A percentile compares a stretch with the other conserved stretches of the same genome.
Conservation (phyloP, 2,113 vertebrate species). For the Epinephelus lanceolatus region DNA sequence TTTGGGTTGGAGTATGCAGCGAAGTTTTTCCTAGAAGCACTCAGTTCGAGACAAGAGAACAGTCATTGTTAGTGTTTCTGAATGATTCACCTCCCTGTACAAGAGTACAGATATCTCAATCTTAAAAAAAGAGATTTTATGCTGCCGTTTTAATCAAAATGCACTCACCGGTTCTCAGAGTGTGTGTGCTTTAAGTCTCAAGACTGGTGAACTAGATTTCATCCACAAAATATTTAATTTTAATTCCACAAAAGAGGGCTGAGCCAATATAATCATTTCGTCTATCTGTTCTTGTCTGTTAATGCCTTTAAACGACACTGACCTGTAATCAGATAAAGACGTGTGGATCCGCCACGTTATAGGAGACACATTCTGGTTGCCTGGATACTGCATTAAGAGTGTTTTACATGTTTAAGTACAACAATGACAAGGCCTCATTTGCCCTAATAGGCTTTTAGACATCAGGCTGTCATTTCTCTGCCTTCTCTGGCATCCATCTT, state of each 20-base stretch:
- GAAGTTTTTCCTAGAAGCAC: slow-evolving; percentile 4
- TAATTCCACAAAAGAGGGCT: background rate
- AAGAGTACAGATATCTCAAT: background rate
- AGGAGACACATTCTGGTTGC: slow-evolving; percentile 33
- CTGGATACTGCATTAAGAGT: slow-evolving; percentile 38
- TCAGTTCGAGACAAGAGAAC: slow-evolving; percentile 11
- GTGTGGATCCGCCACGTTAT: slow-evolving; percentile 1
- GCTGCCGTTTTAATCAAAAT: background rate
- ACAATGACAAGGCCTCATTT: slow-evolving; percentile 22
- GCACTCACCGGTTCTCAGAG: background rate
- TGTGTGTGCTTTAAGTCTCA: background rate
- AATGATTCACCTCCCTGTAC: background rate
- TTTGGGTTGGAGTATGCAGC: slow-evolving; percentile 22
- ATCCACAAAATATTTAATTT: background rate
- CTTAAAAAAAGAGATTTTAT: background rate
- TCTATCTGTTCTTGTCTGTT: background rate
- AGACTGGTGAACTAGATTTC: background rate
- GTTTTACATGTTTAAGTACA: slow-evolving; percentile 30
- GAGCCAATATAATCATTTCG: background rate
- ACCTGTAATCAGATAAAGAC: slow-evolving; percentile 23
- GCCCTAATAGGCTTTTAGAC: background rate
- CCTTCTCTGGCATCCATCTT: background rate
- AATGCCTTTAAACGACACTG: slow-evolving; percentile 1
- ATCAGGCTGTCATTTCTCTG: background rate
- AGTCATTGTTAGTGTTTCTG: background rate